Evolutionary conservation across 2,888 invertebrate species (phyloP), one percentile per base, ranked within the genome.

Genomic region (Hecatera dysodea): DNA sequence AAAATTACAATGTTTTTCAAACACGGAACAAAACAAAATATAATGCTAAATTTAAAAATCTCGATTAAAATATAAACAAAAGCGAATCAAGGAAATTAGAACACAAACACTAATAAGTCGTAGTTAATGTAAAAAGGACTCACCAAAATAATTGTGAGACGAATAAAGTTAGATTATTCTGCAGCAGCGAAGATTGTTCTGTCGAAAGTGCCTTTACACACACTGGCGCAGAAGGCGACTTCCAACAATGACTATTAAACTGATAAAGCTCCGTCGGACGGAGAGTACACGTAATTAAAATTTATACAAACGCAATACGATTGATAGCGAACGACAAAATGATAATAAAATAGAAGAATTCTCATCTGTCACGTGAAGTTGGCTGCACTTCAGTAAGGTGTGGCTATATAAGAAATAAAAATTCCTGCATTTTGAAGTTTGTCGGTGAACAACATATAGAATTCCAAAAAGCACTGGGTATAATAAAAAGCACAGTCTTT

Each of bases 161-260:
- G 75, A 86, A 72, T 80, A 52, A 62, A 77, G 65, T 65, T 66
- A 72, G 24, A 78, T 62, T 74, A 59, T 77, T 66, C 53, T 71
- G 77, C 68, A 75, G 50, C 70, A 57, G 76, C 48, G 19, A 55
- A 59, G 64, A 71, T 57, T 70, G 82, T 88, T 88, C 90, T 89
- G 94, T 93, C 90, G 92, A 92, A 93, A 92, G 93, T 86, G 91
- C 94, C 96, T 96, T 96, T 96, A 95, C 95, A 95, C 96, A 92
- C 96, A 95, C 96, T 96, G 96, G 96, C 93, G 93, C 88, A 96
- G 96, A 96, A 96, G 96, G 93, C 92, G 86, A 90, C 94, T 92
- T 87, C 86, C 91, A 92, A 94, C 91, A 91, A 90, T 90, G 92
- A 91, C 66, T 83, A 85, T 81, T 78, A 81, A 80, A 84, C 75